Evolutionary conservation across 2,888 invertebrate species (phyloP), one percentile per base, ranked within the genome.

Genomic region (Synergus umbraculus): DNA sequence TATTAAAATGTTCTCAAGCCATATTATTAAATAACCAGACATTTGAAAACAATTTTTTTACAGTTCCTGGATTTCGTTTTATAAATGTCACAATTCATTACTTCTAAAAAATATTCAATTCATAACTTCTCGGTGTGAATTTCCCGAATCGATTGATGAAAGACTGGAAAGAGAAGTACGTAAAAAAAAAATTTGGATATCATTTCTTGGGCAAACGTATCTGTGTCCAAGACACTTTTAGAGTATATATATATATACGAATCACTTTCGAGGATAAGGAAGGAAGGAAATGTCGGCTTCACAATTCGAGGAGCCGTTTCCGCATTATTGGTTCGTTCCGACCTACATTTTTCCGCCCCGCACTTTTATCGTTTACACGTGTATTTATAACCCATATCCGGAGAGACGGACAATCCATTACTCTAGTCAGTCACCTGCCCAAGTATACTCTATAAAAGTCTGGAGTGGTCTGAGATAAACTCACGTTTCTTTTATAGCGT

Each of bases 401-500:
- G 18, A 44, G 12, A 66, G 18, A 18, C 43, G 66, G 44, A 44
- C 66, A 66, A 66, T 66, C 66, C 66, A 66, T 44, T 66, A 66
- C n/a, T 41, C 8, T 18, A 22, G 41, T 65, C 41, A 37, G 37
- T 37, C 64, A 65, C 64, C 64, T 65, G 64, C 44, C 44, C 18
- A 44, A 22, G 18, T 44, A 18, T 66, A 18, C 66, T 66, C 41
- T 10, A 13, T 43, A 66, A 66, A 44, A 66, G 44, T 66, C 43
- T 66, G 43, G 43, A 66, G 66, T 66, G 43, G 66, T 18, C n/a
- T 44, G 66, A 44, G 43, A 43, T 22, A n/a, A 12, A 18, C 43
- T 66, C 66, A 66, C 43, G 44, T 66, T 41, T 43, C 66, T 44
- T 66, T 66, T 66, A 66, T 10, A 12, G 22, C 12, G 22, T 12